These are phyloP conservation scores for Pyrochroa serraticornis DNA, from an alignment of 2,888 invertebrate species.

Conservation along the genomic window DNA sequence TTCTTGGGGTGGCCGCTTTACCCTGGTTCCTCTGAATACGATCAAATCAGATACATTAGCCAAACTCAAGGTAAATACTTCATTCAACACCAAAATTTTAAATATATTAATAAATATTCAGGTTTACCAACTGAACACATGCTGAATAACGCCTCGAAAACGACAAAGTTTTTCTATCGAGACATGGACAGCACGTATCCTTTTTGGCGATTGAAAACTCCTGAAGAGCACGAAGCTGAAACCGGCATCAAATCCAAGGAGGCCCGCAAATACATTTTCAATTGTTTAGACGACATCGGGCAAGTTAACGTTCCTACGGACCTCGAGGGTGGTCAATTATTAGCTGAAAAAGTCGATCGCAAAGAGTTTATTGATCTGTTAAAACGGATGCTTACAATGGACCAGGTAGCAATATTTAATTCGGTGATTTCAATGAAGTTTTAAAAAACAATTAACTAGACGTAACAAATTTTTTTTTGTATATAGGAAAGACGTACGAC, in stretches of 20 bases:
- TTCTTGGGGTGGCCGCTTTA: constrained; percentile 99
- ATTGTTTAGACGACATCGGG: constrained; percentile 98
- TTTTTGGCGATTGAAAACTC: constrained; percentile 88
- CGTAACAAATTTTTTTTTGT: constrained; percentile 19
- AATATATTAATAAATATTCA: constrained; percentile 77
- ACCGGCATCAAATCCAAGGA: constrained; percentile 99
- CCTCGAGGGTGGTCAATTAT: constrained; percentile 92
- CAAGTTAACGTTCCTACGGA: constrained; percentile 97
- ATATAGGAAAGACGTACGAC: constrained; percentile 88
- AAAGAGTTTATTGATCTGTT: constrained; percentile 97
- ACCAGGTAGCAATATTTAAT: constrained; percentile 74
- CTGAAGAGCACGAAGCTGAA: constrained; percentile 97
- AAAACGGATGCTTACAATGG: constrained; percentile 98
- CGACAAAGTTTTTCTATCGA: constrained; percentile 96
- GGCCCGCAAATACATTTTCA: constrained; percentile 99
- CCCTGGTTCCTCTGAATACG: constrained; percentile 99
- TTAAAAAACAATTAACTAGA: not conserved
- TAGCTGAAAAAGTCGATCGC: constrained; percentile 97
- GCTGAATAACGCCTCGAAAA: constrained; percentile 96
- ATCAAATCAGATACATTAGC: constrained; percentile 81
- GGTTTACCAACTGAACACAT: constrained; percentile 97
- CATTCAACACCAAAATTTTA: too few species aligned
- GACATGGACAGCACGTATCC: constrained; percentile 92
- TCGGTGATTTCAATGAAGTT: constrained; percentile 5
- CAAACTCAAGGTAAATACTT: too few species aligned